phyloP scores from a whole-genome alignment of 2,888 invertebrate species.

The Sphinx pinastri region DNA sequence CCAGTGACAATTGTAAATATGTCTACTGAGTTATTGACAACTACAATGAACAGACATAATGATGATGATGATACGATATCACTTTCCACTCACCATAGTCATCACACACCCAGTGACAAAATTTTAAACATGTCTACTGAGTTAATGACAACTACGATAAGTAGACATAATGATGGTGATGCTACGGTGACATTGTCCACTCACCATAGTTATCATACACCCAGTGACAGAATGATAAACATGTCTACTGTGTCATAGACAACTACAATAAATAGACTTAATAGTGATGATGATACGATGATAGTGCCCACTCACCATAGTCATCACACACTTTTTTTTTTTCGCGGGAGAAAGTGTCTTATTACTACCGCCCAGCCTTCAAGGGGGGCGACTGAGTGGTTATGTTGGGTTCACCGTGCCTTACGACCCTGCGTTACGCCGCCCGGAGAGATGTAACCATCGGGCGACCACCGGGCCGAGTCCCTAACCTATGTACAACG shows the following conservation, averaged over 20 bases:
- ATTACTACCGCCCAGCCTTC: no score
- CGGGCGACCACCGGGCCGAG: no score
- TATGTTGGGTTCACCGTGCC: no score
- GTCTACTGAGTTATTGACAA: conserved; percentile 22
- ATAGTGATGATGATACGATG: neutral
- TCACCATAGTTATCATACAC: conserved; percentile 19
- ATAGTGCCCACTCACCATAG: neutral
- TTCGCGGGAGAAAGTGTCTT: no score
- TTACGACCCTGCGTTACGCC: no score
- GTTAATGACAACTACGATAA: conserved; percentile 31
- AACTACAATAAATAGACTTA: no score
- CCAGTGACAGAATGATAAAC: conserved; percentile 27
- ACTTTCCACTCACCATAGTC: conserved; percentile 24
- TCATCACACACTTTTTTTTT: conserved; percentile 21
- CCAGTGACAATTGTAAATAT: conserved; percentile 29
- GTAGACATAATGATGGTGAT: conserved; percentile 3
- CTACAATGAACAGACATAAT: conserved; percentile 23
- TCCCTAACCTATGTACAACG: no score
- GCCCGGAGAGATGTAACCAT: no score
- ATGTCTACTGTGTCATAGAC: conserved; percentile 7
- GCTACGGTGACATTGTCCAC: neutral
- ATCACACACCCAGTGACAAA: conserved; percentile 38
- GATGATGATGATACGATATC: conserved; percentile 12
- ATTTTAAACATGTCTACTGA: conserved; percentile 37
- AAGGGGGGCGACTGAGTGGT: no score